Evolutionary conservation across 2,113 vertebrate species (phyloP), one percentile per base, ranked within the genome.

Genomic region (Perca flavescens): DNA sequence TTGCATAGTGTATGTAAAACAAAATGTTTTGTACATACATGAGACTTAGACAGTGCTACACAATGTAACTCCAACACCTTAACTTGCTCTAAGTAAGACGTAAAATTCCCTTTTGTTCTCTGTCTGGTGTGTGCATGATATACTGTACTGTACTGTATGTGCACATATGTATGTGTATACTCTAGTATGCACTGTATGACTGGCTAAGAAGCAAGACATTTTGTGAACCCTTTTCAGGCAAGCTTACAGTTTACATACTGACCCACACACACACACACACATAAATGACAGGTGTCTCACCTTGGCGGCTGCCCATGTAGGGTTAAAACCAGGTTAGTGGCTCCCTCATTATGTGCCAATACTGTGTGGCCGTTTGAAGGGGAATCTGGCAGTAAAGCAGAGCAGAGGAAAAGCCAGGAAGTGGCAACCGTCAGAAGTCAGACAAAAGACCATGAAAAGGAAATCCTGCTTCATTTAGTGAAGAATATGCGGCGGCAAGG

Each of bases 381-480:
- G 65, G 43, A 77, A 68, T 74, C 70, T 78, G 82, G 84, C 82
- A 68, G 74, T 50, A 28, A 57, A 69, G 65, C 49, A 43, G n/a
- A 69, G 68, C 70, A 25, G 25, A 46, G 74, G 68, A 46, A 67
- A 80, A 82, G 65, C 79, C 87, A 90, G 72, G 56, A 91, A 78
- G 85, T 82, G 80, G 47, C 70, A 80, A 74, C 82, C 62, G 12
- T 84, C 78, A 80, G 74, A 89, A 79, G 61, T 78, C 86, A 77
- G 74, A 66, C 72, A 74, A 64, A 64, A 58, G 63, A 81, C 58
- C 79, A 70, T 85, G 77, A 86, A 88, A 84, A 89, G 75, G 84
- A 90, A 90, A 86, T 81, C 80, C 74, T 74, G 84, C 75, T 62
- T 82, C 68, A 62, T 84, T 89, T 79, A 84, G 46, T 22, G 17